Percentiles rank a stretch among this genome's conserved stretches.
These are phyloP conservation scores for Colostygia pectinataria DNA, from an alignment of 2,888 invertebrate species.

Conservation along the genomic window DNA sequence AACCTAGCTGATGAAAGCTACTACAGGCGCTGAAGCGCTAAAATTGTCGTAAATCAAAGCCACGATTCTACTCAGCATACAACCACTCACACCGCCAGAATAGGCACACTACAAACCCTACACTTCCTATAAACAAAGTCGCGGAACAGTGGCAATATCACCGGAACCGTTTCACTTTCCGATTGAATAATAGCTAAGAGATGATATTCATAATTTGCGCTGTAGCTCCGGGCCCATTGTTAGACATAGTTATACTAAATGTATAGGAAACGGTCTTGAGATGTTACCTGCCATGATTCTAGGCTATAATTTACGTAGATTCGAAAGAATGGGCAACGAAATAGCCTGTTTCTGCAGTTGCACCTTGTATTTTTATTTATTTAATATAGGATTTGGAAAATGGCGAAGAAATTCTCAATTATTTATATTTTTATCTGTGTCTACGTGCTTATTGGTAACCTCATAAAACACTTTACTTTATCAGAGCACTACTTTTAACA, in stretches of 20 bases:
- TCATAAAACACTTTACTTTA: neutral
- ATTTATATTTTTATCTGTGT: neutral
- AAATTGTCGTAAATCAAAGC: no score
- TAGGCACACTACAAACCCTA: neutral
- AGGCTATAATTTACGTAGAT: no score
- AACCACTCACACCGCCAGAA: constrained; percentile 1
- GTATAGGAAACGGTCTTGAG: constrained; percentile 6
- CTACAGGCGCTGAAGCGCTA: no score
- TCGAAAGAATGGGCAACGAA: no score
- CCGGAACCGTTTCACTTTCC: constrained; percentile 44
- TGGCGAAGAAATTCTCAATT: neutral
- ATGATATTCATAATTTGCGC: constrained; percentile 24
- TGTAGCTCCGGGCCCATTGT: constrained; percentile 19
- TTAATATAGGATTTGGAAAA: neutral
- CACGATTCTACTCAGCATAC: no score
- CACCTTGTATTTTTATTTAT: no score
- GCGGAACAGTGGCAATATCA: constrained; percentile 27
- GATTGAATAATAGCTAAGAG: constrained; percentile 32
- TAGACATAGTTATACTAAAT: constrained; percentile 5
- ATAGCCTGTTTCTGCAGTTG: no score
- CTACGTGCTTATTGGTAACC: no score
- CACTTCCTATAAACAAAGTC: constrained; percentile 16
- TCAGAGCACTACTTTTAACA: no score
- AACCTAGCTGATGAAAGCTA: no score
- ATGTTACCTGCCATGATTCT: neutral